Evolutionary conservation across 2,113 vertebrate genomes (phyloP).

Genomic region (Vimba vimba): DNA sequence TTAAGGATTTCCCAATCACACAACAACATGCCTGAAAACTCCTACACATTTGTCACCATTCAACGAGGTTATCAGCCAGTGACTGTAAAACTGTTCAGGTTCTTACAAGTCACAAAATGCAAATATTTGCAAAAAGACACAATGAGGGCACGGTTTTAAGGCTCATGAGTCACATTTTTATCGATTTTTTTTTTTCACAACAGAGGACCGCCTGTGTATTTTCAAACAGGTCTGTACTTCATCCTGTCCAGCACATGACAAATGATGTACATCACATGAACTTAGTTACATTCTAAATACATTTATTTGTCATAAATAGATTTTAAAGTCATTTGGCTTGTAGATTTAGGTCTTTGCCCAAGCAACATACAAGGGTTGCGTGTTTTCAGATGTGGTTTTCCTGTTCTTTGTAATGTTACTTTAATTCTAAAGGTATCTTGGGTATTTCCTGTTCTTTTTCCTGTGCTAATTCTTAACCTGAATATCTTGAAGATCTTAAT

Average conservation of each 20-base stretch:
- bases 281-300: neutral
- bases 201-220: conserved; percentile 1
- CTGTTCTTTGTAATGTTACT: neutral
- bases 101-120: neutral
- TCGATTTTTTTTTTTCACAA: neutral
- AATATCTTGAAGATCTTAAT: too few relatives aligned
- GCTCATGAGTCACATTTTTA: conserved; percentile 18
- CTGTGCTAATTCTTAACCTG: neutral
- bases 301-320: neutral
- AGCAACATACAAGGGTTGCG: neutral
- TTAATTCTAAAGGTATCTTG: neutral
- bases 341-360: neutral
- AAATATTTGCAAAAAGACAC: conserved; percentile 8
- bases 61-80: neutral
- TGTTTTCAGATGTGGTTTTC: neutral
- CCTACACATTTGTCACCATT: neutral
- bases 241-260: neutral
- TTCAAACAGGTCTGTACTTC: neutral
- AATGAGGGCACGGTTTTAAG: neutral
- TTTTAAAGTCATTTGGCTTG: too few relatives aligned
- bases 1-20: neutral
- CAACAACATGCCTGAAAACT: neutral
- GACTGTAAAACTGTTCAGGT: neutral
- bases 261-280: neutral
- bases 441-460: neutral